Evolutionary conservation across 2,113 vertebrate species (phyloP), one percentile per base, ranked within the genome.

Genomic region (Solea senegalensis): DNA sequence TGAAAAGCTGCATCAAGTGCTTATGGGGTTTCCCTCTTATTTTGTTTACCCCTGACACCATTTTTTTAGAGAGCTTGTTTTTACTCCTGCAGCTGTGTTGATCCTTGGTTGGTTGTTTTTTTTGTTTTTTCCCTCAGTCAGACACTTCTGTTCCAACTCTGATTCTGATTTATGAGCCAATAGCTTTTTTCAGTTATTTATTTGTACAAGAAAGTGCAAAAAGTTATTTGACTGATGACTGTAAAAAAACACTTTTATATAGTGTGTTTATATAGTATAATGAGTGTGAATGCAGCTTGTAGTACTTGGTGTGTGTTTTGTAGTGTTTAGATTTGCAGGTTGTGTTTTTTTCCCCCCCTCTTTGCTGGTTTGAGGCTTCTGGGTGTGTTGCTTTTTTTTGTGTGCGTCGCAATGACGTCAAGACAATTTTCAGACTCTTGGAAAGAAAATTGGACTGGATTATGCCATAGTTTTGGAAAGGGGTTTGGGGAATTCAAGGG

Each of bases 361-460:
- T 8, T 9, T 61, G 62, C 51, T 45, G 16, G 40, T 72, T 83
- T 26, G 7, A 69, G 49, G 63, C 58, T 72, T 53, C 3, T 76
- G n/a, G 14, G 71, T 71, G 68, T 83, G 66, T 3, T 57, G 69
- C 70, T 80, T 76, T 61, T 82, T 52, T 61, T 54, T 69, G 34
- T 69, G 44, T 72, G 54, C 14, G 43, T 67, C 54, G 53, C 9
- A 49, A 41, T 26, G 14, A 61, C 9, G 14, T 48, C 5, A 56
- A 82, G 44, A 78, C 75, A 81, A 80, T 82, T 85, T 88, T 88
- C 71, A 76, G 44, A 76, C 65, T 72, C 27, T 40, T 10, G 39
- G 50, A 28, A 75, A 75, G 80, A 82, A 83, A 84, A 84, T 81
- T 81, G 72, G 54, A 80, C 57, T 81, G 72, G 54, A 80, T 54